These are phyloP conservation scores for Diachrysia chrysitis DNA, from an alignment of 2,888 invertebrate genomes.

Conservation along the genomic window DNA sequence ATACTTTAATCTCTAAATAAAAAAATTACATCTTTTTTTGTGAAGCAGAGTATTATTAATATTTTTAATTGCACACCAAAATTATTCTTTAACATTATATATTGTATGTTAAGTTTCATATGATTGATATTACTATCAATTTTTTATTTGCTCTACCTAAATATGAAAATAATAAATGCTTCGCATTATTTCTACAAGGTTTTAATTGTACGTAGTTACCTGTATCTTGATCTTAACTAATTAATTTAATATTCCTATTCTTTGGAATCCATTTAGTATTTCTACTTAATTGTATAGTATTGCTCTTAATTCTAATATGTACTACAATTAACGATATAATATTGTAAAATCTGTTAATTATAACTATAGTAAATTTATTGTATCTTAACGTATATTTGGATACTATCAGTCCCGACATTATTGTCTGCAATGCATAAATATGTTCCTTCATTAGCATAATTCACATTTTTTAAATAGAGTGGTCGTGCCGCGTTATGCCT, in stretches of 20 bases:
- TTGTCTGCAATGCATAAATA: slow-evolving; percentile 78
- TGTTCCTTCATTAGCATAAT: slow-evolving; percentile 67
- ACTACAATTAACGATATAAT: background rate
- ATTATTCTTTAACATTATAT: too few relatives aligned
- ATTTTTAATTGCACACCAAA: too few relatives aligned
- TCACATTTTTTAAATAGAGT: slow-evolving; percentile 64
- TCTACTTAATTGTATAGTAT: too few relatives aligned
- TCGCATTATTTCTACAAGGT: background rate
- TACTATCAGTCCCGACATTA: slow-evolving; percentile 66
- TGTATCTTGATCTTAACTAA: too few relatives aligned
- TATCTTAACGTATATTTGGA: slow-evolving; percentile 66
- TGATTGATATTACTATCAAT: too few relatives aligned
- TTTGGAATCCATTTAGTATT: too few relatives aligned
- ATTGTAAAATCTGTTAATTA: background rate
- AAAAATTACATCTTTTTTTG: too few relatives aligned
- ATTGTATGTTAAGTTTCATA: too few relatives aligned
- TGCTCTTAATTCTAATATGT: background rate
- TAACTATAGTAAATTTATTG: slow-evolving; percentile 29
- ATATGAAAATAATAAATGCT: background rate
- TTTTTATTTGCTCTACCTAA: background rate
- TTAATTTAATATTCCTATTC: background rate
- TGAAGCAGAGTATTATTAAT: too few relatives aligned
- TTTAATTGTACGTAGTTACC: too few relatives aligned
- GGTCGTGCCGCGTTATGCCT: slow-evolving; percentile 49
- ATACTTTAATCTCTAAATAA: too few relatives aligned